phyloP scores from a whole-genome alignment of 2,113 vertebrate species.

The Diadophis punctatus region DNA sequence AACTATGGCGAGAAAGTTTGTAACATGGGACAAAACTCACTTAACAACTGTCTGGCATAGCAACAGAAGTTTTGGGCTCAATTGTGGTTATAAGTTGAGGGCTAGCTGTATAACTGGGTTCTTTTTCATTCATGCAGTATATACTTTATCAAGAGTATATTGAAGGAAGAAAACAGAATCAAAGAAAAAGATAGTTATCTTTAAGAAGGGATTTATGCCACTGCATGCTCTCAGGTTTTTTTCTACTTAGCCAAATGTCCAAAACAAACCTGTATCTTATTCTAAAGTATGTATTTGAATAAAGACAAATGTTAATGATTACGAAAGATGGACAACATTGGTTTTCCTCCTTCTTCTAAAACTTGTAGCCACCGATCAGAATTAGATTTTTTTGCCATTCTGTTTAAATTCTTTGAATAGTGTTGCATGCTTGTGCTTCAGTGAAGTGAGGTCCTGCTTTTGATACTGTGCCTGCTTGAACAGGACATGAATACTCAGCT shows the following conservation, averaged over 20 bases:
- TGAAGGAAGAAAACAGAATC: neutral
- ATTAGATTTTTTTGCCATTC: neutral
- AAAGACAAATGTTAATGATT: neutral
- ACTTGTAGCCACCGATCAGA: neutral
- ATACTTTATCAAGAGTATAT: neutral
- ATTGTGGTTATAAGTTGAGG: too few relatives aligned
- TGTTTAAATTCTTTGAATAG: neutral
- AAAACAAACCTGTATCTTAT: too few relatives aligned
- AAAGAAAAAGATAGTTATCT: too few relatives aligned
- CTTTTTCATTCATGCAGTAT: too few relatives aligned
- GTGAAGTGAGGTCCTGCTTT: neutral
- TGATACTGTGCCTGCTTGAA: neutral
- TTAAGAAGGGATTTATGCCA: neutral
- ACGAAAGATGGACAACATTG: neutral
- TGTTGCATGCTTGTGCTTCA: neutral
- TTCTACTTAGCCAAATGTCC: neutral
- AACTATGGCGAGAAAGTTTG: too few relatives aligned
- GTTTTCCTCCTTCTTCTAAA: neutral
- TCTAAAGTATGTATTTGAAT: neutral
- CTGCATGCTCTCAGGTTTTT: neutral
- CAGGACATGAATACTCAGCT: neutral
- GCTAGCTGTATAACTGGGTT: too few relatives aligned
- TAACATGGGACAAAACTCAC: too few relatives aligned
- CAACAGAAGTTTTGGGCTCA: too few relatives aligned
- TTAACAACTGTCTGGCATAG: too few relatives aligned